These are phyloP conservation scores for Heliangelus exortis DNA, from an alignment of 2,797 vertebrate genomes.

Conservation along the genomic window DNA sequence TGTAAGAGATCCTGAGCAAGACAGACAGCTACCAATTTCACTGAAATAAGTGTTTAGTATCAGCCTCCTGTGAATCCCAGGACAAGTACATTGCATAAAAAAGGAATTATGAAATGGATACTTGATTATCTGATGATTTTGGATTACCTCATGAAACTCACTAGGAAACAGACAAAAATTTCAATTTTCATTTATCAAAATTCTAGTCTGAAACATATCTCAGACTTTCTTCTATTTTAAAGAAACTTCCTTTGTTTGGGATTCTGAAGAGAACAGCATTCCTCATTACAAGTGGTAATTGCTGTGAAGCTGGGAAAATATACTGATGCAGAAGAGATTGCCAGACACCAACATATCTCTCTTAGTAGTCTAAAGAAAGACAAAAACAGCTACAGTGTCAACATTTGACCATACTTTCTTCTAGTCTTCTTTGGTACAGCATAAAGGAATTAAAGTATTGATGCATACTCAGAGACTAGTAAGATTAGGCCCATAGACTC, in stretches of 20 bases:
- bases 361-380: not conserved
- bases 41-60: not conserved
- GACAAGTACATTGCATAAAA: not conserved
- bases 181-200: not conserved
- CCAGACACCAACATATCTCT: accelerated
- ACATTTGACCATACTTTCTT: not conserved
- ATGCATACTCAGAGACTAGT: not conserved
- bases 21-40: not conserved
- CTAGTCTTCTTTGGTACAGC: not conserved
- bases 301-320: not conserved
- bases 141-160: not conserved
- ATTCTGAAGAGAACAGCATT: not conserved
- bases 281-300: not conserved
- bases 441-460: not conserved
- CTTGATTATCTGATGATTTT: not conserved
- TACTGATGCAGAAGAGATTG: not conserved
- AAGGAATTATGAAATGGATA: not conserved
- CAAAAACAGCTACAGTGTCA: not conserved
- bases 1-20: not conserved
- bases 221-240: not conserved
- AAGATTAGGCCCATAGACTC: not conserved
- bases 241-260: not conserved
- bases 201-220: not conserved
- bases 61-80: not conserved
- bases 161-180: not conserved